Conservation (phyloP, 2,797 vertebrate species). For the Lycodopsis pacificus region DNA sequence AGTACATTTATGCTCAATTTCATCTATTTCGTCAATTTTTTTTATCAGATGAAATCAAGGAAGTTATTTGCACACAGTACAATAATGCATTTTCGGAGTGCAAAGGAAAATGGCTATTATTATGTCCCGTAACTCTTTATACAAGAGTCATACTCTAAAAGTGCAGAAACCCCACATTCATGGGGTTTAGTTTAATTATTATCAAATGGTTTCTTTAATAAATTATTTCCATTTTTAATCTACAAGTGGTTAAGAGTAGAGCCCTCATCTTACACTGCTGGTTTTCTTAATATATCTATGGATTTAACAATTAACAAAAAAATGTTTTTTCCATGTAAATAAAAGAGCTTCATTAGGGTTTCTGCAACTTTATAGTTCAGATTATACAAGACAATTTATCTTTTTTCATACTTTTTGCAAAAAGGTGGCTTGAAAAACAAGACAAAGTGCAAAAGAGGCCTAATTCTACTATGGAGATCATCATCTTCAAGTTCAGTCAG, state of each 20-base stretch:
- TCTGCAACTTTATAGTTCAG: conserved; percentile 1
- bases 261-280: neutral
- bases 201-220: conserved; percentile 1
- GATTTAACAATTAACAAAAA: conserved; percentile 1
- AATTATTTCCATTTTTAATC: conserved; percentile 14
- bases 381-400: neutral
- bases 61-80: conserved; percentile 15
- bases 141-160: conserved; percentile 28
- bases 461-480: conserved; percentile 16
- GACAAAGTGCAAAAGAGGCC: conserved; percentile 21
- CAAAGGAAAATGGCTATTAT: conserved; percentile 8
- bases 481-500: conserved; percentile 15
- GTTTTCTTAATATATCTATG: conserved; percentile 1
- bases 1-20: neutral
- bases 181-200: conserved; percentile 28
- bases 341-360: conserved; percentile 18
- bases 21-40: neutral
- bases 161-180: conserved; percentile 41
- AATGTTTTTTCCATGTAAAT: conserved; percentile 7
- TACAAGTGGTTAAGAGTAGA: neutral
- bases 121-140: conserved; percentile 7
- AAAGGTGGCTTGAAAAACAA: conserved; percentile 12
- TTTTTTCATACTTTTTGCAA: conserved; percentile 10
- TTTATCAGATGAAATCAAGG: conserved; percentile 20
- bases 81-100: conserved; percentile 12